Conservation (phyloP, 1,140 invertebrate genomes). For the Drosophila teissieri region DNA sequence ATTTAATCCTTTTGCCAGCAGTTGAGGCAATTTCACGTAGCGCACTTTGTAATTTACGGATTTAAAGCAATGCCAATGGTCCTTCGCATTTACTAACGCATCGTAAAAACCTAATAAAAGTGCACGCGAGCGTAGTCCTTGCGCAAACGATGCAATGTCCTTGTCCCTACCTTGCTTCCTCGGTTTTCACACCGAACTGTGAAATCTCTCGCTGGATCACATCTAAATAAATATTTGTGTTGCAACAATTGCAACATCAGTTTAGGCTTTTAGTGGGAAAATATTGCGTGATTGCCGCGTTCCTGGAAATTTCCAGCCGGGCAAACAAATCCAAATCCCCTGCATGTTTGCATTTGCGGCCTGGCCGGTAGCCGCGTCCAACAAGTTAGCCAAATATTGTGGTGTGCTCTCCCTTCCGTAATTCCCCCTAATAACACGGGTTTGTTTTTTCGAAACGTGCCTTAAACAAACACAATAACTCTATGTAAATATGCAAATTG, state of each 20-base stretch:
- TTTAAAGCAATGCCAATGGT: slow-evolving; percentile 11
- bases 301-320: slow-evolving; percentile 28
- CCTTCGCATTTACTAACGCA: slow-evolving; percentile 30
- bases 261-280: slow-evolving; percentile 79
- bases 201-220: slow-evolving; percentile 73
- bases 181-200: slow-evolving; percentile 72
- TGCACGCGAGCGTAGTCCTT: slow-evolving; percentile 17
- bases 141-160: slow-evolving; percentile 33
- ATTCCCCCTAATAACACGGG: slow-evolving; percentile 22
- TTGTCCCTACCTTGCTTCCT: slow-evolving; percentile 48
- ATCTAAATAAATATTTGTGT: slow-evolving; percentile 81
- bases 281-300: slow-evolving; percentile 52
- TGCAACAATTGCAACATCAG: slow-evolving; percentile 54
- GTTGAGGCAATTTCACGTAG: not conserved
- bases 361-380: slow-evolving; percentile 40
- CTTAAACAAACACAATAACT: slow-evolving; percentile 18
- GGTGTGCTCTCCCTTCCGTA: slow-evolving; percentile 9
- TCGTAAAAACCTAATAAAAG: slow-evolving; percentile 49
- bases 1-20: slow-evolving; percentile 38
- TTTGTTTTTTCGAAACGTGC: slow-evolving; percentile 33
- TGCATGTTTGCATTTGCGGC: slow-evolving; percentile 39
- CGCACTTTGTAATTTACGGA: not conserved
- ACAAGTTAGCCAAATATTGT: slow-evolving; percentile 70
- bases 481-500: slow-evolving; percentile 32
- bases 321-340: slow-evolving; percentile 33